A percentile compares a stretch with the other conserved stretches of the same genome.
Evolutionary conservation across 2,888 invertebrate species (phyloP).

Genomic region (Apamea epomidion): DNA sequence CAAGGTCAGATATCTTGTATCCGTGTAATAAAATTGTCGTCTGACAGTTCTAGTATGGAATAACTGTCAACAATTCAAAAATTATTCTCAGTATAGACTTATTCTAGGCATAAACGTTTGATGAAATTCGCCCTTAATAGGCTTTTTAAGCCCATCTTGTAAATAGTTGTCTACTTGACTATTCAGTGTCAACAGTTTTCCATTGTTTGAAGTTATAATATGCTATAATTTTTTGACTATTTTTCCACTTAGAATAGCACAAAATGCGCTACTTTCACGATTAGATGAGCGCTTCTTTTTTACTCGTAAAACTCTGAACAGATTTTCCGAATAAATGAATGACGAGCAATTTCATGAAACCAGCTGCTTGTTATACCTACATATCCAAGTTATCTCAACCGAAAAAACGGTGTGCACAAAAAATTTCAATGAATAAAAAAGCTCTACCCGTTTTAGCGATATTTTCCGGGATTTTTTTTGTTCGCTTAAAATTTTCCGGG

Average conservation of each 20-base stretch:
- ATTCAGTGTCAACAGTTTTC: not conserved
- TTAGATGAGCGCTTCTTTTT: not conserved
- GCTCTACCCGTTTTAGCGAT: constrained; percentile 14
- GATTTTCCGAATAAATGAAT: constrained; percentile 13
- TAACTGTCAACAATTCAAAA: not conserved
- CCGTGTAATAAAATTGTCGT: too few relatives aligned
- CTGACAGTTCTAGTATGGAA: too few relatives aligned
- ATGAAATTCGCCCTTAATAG: not conserved
- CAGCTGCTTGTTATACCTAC: not conserved
- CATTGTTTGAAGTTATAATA: not conserved
- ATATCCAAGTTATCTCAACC: constrained; percentile 26
- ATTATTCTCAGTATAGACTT: too few relatives aligned
- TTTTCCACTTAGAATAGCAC: not conserved
- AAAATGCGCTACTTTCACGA: not conserved
- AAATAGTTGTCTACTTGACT: not conserved
- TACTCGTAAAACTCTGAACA: constrained; percentile 3
- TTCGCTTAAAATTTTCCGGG: constrained; percentile 16
- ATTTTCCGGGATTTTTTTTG: constrained; percentile 32
- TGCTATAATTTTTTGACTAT: not conserved
- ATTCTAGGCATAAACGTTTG: not conserved
- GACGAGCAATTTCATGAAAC: constrained; percentile 12
- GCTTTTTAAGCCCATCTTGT: not conserved
- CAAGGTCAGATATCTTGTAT: too few relatives aligned
- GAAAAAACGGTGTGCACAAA: constrained; percentile 30
- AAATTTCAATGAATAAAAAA: constrained; percentile 33